Percentiles rank a stretch among this genome's conserved stretches.
Conservation (phyloP, 2,888 invertebrate genomes). For the Anthrax anthrax region DNA sequence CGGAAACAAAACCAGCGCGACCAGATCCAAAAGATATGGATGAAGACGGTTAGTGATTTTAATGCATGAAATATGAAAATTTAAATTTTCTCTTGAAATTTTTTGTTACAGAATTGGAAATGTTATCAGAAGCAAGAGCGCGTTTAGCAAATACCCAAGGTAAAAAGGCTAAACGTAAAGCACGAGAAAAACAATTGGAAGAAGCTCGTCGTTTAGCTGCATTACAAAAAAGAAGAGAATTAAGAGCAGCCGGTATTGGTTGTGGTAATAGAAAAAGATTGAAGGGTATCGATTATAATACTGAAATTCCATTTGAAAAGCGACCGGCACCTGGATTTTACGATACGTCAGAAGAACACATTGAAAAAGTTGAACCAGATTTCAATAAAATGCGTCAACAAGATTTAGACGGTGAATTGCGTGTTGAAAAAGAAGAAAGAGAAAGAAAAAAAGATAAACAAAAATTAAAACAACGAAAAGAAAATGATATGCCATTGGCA, state of each 20-base stretch:
- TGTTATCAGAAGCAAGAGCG: slow-evolving; percentile 97
- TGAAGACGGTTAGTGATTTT: slow-evolving; percentile 67
- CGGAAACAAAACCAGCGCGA: slow-evolving; percentile 97
- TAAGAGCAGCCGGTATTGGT: slow-evolving; percentile 90
- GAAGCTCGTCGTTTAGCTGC: slow-evolving; percentile 94
- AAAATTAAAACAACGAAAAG: slow-evolving; percentile 87
- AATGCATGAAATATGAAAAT: not conserved
- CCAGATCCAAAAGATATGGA: slow-evolving; percentile 99
- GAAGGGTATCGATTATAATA: slow-evolving; percentile 91
- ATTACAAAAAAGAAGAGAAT: slow-evolving; percentile 91
- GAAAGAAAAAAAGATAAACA: slow-evolving; percentile 91
- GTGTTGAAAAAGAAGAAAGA: slow-evolving; percentile 82
- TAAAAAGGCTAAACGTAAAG: slow-evolving; percentile 83
- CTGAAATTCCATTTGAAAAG: slow-evolving; percentile 96
- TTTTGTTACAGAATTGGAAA: slow-evolving; percentile 69
- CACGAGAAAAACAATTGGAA: slow-evolving; percentile 95
- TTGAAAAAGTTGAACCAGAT: slow-evolving; percentile 80
- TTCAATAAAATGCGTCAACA: slow-evolving; percentile 82
- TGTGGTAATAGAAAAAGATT: slow-evolving; percentile 38
- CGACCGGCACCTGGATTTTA: slow-evolving; percentile 85
- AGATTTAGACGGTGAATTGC: slow-evolving; percentile 81
- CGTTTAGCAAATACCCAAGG: slow-evolving; percentile 98
- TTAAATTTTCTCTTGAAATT: no score
- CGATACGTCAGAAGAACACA: slow-evolving; percentile 78
- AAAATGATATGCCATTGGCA: slow-evolving; percentile 86